phyloP scores from a whole-genome alignment of 2,888 invertebrate genomes.

The Drosophila anomalata region DNA sequence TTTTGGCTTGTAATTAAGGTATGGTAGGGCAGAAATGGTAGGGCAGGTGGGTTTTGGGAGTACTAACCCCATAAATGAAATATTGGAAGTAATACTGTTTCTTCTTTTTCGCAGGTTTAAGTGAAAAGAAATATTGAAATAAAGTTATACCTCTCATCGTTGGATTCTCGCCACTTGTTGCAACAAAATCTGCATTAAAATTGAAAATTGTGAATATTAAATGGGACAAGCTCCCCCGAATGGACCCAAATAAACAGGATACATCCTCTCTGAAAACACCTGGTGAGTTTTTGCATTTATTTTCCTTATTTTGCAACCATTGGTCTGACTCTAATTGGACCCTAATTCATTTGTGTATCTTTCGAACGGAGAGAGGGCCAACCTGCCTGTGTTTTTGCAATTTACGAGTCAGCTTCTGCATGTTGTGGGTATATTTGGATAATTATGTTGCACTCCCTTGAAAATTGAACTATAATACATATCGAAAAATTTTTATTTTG shows the following conservation, averaged over 20 bases:
- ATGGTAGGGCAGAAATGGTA: background rate
- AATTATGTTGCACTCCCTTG: background rate
- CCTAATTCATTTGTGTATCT: background rate
- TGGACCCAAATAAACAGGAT: no score
- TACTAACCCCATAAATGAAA: background rate
- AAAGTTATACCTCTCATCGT: no score
- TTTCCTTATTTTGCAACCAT: background rate
- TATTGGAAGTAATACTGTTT: background rate
- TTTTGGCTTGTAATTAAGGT: background rate
- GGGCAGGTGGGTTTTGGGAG: background rate
- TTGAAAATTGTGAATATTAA: no score
- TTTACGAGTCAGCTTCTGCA: background rate
- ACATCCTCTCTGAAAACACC: background rate
- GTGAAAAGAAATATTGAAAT: background rate
- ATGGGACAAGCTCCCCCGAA: no score
- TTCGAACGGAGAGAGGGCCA: background rate
- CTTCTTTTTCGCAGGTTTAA: no score
- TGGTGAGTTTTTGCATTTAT: background rate
- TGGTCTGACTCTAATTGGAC: background rate
- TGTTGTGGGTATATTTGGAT: background rate
- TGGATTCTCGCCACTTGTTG: no score
- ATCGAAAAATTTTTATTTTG: background rate
- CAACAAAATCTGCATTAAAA: no score
- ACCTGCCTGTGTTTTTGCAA: background rate
- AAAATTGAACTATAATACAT: no score